Percentiles rank a stretch among this genome's conserved stretches.
Conservation (phyloP, 2,888 invertebrate species). For the Melinaea marsaeus region DNA sequence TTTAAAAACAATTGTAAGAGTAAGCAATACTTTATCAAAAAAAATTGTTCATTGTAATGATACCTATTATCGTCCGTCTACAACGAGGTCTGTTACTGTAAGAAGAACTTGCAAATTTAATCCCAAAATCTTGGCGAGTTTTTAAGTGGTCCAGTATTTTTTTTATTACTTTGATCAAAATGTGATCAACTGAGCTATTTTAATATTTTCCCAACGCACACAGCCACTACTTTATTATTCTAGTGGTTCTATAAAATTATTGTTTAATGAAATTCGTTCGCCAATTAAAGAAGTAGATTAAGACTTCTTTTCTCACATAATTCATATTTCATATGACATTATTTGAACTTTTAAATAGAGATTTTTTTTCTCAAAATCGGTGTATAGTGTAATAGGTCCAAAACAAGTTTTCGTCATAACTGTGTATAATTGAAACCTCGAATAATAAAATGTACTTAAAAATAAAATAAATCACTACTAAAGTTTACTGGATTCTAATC, state of each 20-base stretch:
- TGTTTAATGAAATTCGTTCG: too few species aligned
- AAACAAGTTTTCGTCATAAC: too few species aligned
- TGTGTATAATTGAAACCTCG: neutral
- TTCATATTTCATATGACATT: too few species aligned
- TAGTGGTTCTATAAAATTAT: too few species aligned
- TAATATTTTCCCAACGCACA: constrained; percentile 8
- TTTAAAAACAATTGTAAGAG: constrained; percentile 9
- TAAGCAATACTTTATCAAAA: constrained; percentile 10
- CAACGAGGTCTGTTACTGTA: constrained; percentile 16
- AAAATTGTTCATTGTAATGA: constrained; percentile 12
- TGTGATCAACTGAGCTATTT: constrained; percentile 39
- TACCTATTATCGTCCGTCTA: constrained; percentile 7
- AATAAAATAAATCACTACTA: constrained; percentile 20
- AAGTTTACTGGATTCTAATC: neutral
- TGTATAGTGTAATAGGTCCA: too few species aligned
- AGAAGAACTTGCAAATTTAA: constrained; percentile 47
- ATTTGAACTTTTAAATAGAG: too few species aligned
- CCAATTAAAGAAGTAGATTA: too few species aligned
- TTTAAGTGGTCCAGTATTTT: constrained; percentile 36
- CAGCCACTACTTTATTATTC: constrained; percentile 12
- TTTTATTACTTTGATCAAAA: constrained; percentile 48
- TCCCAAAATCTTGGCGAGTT: constrained; percentile 41
- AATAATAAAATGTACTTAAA: constrained; percentile 25
- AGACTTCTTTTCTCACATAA: too few species aligned
- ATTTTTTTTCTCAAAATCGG: too few species aligned